phyloP scores from a whole-genome alignment of 2,797 vertebrate species.

The Acanthurus lineatus region DNA sequence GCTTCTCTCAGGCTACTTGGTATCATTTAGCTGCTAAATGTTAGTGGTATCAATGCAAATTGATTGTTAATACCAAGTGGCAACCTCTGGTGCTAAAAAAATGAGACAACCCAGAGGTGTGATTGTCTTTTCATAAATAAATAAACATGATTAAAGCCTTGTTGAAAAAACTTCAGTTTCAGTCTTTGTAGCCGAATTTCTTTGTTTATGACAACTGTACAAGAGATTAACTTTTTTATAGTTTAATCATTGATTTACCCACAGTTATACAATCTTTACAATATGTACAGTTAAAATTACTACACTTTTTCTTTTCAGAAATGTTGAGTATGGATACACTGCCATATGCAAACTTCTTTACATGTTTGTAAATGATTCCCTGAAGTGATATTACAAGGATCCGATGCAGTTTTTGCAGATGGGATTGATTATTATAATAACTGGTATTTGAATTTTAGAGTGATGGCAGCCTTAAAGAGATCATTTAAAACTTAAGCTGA shows the following conservation, averaged over 20 bases:
- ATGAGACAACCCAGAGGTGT: too few relatives aligned
- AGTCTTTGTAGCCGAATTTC: too few relatives aligned
- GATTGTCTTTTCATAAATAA: too few relatives aligned
- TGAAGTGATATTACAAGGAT: neutral
- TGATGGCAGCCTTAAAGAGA: neutral
- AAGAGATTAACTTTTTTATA: too few relatives aligned
- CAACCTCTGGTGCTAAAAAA: too few relatives aligned
- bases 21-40: slow-evolving; percentile 8
- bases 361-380: neutral
- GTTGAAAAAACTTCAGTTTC: too few relatives aligned
- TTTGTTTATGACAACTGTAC: too few relatives aligned
- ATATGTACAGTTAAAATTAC: neutral
- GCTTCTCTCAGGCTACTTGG: slow-evolving; percentile 9
- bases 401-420: neutral
- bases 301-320: neutral
- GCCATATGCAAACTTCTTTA: neutral
- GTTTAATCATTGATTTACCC: too few relatives aligned
- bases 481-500: neutral
- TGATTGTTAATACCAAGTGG: neutral
- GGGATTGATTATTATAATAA: neutral
- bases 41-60: neutral
- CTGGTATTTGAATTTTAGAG: neutral
- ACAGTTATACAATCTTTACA: too few relatives aligned
- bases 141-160: too few relatives aligned
- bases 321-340: neutral